Evolutionary conservation across 2,888 invertebrate species (phyloP).

Genomic region (Osedax fenrisi): DNA sequence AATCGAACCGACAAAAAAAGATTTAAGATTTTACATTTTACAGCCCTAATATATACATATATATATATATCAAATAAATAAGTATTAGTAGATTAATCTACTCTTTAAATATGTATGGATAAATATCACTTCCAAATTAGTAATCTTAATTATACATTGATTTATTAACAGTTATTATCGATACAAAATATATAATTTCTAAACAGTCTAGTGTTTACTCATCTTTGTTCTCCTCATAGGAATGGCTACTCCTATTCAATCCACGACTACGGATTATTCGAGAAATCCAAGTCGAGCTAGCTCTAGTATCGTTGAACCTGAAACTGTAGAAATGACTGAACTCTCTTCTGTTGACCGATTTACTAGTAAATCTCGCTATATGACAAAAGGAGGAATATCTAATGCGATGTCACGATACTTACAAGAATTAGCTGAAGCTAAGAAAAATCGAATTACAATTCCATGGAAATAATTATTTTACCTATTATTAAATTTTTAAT

Average conservation of each 20-base stretch:
- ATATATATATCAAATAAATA: neutral
- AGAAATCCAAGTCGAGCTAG: neutral
- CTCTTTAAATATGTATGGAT: no score
- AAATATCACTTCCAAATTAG: neutral
- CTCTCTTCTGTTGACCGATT: neutral
- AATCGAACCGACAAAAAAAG: no score
- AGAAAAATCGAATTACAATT: neutral
- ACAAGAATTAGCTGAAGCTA: neutral
- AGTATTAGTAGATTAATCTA: no score
- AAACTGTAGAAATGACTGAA: neutral
- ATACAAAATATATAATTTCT: no score
- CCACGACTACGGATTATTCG: neutral
- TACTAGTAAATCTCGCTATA: neutral
- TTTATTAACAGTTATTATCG: no score
- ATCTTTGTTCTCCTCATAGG: neutral
- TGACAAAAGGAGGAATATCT: neutral
- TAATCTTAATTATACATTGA: no score
- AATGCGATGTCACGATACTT: neutral
- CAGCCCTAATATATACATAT: neutral
- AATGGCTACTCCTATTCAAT: neutral
- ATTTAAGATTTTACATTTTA: no score
- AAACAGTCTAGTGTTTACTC: no score
- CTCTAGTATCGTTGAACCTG: neutral
- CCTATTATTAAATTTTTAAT: no score
- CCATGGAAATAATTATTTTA: neutral